Base-by-base conservation (phyloP, 1,140 invertebrate genomes). In the Drosophila pseudoananassae region DNA sequence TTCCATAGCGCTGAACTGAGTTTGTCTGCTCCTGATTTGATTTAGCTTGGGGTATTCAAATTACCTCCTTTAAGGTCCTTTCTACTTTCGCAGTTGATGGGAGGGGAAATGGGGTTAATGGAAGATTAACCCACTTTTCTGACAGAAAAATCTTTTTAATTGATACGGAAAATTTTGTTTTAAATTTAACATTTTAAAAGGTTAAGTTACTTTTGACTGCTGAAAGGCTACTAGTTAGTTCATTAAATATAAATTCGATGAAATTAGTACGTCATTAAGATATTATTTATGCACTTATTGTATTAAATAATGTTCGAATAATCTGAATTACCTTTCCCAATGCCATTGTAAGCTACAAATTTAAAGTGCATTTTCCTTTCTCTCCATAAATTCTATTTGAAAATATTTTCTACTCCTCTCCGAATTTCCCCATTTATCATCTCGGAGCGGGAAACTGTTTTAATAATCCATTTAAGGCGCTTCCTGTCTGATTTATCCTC, bases 401-500 rank as follows among this genome's bases (percentile, higher is more conserved):
- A 17, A 46, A 23, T 46, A 46, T 23, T 17, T 45, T 17, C 14
- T 20, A 45, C 15, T 45, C 17, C 15, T 10, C 7, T 9, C 15
- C 8, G 2, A n/a, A 6, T n/a, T 8, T 15, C 10, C 10, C 25
- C 40, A 25, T 31, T 43, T 14, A 15, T 23, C 17, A 31, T 46
- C 29, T 68, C 1, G 3, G 17, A 7, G 12, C 10, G 31, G 10
- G 8, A 15, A 10, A 9, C 29, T 29, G 20, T 38, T 51, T 58
- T 45, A 52, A 47, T 65, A 74, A 51, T 55, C 56, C 40, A 43
- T 65, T 71, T 33, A 46, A 72, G 75, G 15, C 45, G 53, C 49
- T 50, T 79, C 43, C 43, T 56, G 51, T 59, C 51, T 51, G 77
- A 65, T 54, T 72, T 56, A 73, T 84, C 59, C 68, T 63, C 56